Evolutionary conservation across 2,797 vertebrate genomes (phyloP), one percentile per base, ranked within the genome.

Genomic region (Manis crassicaudata): DNA sequence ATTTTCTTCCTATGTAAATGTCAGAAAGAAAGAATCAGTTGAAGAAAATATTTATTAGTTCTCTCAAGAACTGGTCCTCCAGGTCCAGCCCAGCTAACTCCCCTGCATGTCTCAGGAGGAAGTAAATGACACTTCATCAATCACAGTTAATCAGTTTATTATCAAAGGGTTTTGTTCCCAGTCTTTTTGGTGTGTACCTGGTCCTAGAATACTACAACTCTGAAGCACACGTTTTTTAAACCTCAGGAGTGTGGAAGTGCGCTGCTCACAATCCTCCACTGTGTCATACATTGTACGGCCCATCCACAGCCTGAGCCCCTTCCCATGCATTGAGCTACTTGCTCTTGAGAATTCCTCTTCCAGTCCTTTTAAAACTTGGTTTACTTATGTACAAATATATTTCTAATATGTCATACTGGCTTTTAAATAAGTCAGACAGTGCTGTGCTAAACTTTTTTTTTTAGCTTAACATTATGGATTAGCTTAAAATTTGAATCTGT

Each of bases 11-110:
- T 88, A 0, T 58, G 27, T 65, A 5, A 72, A 17, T 81, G 27
- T 88, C 63, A 90, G 25, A 96, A 88, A 76, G 65, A 89, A 90
- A 62, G 60, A 32, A 52, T 72, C 77, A 29, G 3, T 76, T 23
- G 37, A 87, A 56, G 46, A 73, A 37, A 72, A 9, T 56, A n/a
- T 50, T 27, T 85, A 9, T 58, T 63, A 60, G 21, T 90, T 37
- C 8, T 92, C 27, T 50, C 40, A 60, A 76, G 62, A 85, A 58
- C 6, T 54, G 50, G 43, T 43, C 29, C 40, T 72, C 40, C 4
- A 37, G 67, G 21, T 75, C 43, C 50, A 20, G 40, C 40, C 29
- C 11, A 54, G 7, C 60, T 43, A 18, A 14, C 43, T 16, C 40
- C 35, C 50, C 0, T 18, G 54, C 20, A 23, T 16, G 25, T 37